These are phyloP conservation scores for Hiodon tergisus DNA, from an alignment of 2,113 vertebrate species.

Conservation along the genomic window DNA sequence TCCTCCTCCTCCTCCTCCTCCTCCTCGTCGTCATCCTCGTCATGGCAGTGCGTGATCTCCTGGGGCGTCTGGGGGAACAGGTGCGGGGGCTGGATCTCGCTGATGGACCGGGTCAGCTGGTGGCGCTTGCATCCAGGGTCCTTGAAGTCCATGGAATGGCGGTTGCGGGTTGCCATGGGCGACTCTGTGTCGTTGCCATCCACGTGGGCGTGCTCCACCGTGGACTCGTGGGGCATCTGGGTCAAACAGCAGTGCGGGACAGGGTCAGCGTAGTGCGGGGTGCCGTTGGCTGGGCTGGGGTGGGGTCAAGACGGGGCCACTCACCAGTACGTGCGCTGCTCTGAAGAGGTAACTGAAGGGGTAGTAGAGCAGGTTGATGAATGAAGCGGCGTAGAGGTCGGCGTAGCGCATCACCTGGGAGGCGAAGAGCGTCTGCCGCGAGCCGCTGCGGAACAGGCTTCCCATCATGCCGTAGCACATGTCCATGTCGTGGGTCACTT, in stretches of 20 bases:
- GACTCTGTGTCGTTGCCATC: constrained; percentile 83
- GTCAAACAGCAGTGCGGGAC: neutral
- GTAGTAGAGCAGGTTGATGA: constrained; percentile 97
- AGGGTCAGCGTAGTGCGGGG: neutral
- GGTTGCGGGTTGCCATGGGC: constrained; percentile 87
- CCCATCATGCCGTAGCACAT: constrained; percentile 99
- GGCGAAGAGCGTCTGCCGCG: constrained; percentile 93
- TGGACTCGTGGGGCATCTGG: constrained; percentile 97
- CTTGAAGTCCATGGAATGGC: constrained; percentile 85
- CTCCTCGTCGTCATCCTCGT: constrained; percentile 96
- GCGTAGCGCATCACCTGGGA: constrained; percentile 98
- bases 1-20: constrained; percentile 76
- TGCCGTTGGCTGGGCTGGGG: neutral
- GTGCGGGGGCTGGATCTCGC: constrained; percentile 95
- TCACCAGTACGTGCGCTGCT: constrained; percentile 90
- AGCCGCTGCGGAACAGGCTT: constrained; percentile 94
- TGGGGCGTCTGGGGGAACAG: constrained; percentile 90
- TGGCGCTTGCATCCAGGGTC: constrained; percentile 86
- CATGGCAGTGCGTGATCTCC: constrained; percentile 98
- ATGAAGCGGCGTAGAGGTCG: constrained; percentile 93
- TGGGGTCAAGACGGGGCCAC: constrained; percentile 32
- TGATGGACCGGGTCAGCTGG: constrained; percentile 90
- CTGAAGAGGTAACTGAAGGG: constrained; percentile 99
- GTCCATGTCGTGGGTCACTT: constrained; percentile 99
- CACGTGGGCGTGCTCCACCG: constrained; percentile 87